Evolutionary conservation across 2,888 invertebrate species (phyloP).

Genomic region (Acronicta psi): DNA sequence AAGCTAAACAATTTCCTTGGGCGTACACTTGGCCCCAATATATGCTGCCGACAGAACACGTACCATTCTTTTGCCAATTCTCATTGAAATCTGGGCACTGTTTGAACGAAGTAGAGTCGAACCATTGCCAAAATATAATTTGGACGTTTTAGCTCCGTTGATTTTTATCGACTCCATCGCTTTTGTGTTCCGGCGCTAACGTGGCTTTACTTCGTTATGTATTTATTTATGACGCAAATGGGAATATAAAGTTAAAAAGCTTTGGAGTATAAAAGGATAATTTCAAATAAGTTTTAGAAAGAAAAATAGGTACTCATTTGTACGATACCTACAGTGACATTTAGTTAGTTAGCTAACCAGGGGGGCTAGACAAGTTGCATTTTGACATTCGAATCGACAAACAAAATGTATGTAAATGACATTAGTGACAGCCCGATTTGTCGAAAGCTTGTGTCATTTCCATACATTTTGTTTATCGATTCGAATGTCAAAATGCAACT

Average conservation of each 20-base stretch:
- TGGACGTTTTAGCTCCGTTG: slow-evolving; percentile 60
- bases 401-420: too few species aligned
- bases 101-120: slow-evolving; percentile 33
- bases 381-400: too few species aligned
- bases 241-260: slow-evolving; percentile 39
- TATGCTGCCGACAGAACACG: slow-evolving; percentile 39
- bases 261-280: slow-evolving; percentile 19
- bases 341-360: too few species aligned
- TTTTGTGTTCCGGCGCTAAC: slow-evolving; percentile 53
- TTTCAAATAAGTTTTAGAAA: slow-evolving; percentile 21
- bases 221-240: slow-evolving; percentile 51
- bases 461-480: too few species aligned
- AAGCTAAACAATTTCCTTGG: slow-evolving; percentile 46
- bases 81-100: slow-evolving; percentile 54
- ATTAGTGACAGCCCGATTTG: too few species aligned
- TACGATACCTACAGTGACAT: too few species aligned
- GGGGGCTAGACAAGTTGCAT: too few species aligned
- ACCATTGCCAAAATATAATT: slow-evolving; percentile 61
- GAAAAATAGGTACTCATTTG: neutral
- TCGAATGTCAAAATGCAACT: too few species aligned
- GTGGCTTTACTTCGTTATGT: slow-evolving; percentile 48
- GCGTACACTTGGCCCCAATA: slow-evolving; percentile 50
- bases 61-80: slow-evolving; percentile 54
- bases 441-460: too few species aligned
- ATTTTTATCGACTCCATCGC: slow-evolving; percentile 58